A percentile compares a stretch with the other conserved stretches of the same genome.
These are phyloP conservation scores for Chromis chromis DNA, from an alignment of 2,797 vertebrate genomes.

Conservation along the genomic window DNA sequence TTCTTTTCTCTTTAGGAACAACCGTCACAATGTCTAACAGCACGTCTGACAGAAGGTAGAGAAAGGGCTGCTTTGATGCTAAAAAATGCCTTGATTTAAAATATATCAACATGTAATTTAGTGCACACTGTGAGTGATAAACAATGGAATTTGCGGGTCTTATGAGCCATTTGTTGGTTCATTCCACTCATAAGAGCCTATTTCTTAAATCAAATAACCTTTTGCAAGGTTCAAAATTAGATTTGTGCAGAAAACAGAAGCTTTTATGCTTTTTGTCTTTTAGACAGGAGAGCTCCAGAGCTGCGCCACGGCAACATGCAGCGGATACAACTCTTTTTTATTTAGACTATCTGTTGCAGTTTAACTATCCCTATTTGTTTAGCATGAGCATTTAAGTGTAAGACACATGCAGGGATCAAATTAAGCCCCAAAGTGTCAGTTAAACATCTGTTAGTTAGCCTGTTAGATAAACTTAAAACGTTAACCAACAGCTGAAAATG, in stretches of 20 bases:
- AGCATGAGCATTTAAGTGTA: not conserved
- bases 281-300: no score
- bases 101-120: conserved; percentile 35
- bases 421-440: not conserved
- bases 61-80: conserved; percentile 38
- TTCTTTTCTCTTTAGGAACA: conserved; percentile 71
- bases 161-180: not conserved
- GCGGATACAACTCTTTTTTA: no score
- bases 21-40: conserved; percentile 63
- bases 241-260: not conserved
- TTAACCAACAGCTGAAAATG: no score
- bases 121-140: not conserved
- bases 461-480: not conserved
- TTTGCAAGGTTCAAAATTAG: not conserved
- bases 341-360: not conserved
- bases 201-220: not conserved
- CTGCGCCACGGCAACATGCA: no score
- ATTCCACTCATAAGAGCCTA: not conserved
- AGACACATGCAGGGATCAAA: not conserved
- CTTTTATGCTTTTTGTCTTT: not conserved
- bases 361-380: not conserved
- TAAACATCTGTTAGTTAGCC: not conserved
- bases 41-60: conserved; percentile 57
- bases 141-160: not conserved
- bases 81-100: conserved; percentile 12